Base-by-base conservation (phyloP, 2,797 vertebrate genomes). In the Catharus ustulatus region DNA sequence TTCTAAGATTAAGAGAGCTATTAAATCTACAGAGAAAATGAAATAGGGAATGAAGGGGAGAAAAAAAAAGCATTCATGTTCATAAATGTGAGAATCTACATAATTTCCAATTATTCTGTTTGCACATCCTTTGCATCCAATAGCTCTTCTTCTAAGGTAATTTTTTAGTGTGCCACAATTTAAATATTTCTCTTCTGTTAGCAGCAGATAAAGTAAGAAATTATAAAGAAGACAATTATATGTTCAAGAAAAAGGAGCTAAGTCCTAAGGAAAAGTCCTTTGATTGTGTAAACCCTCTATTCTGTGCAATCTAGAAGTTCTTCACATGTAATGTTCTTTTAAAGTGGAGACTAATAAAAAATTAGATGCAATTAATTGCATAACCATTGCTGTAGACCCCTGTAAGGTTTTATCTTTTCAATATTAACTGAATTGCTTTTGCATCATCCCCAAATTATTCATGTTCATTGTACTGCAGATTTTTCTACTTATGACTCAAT, bases 81-180 rank as follows among this genome's bases (percentile, higher is more conserved):
- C 92, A 90, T 93, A 95, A 95, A 95, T 94, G 83, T n/a, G 20
- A 96, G 94, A 95, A 95, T 96, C 92, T 97, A 94, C 91, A 93
- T 97, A 93, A 97, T 96, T 95, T 97, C 85, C 96, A 95, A 36
- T 97, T 64, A 96, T 95, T 97, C 95, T 97, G 79, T 97, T 97
- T 95, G 91, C 94, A 95, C 62, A 89, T 93, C 32, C 80, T 92
- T 97, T 97, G 94, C 84, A 95, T 97, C 84, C 92, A 97, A 93
- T 97, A 97, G 92, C 75, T 97, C 92, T 97, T 97, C 94, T 97
- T 96, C 95, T 96, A 95, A 96, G 82, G 91, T 94, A 97, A 93
- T 95, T 66, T 80, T 76, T 92, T 78, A 10, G 22, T 93, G 36
- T 75, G 62, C 21, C 62, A 63, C 64, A 73, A 69, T 87, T 87